Percentiles rank a stretch among this genome's conserved stretches.
Evolutionary conservation across 2,113 vertebrate species (phyloP).

Genomic region (Sialia sialis): DNA sequence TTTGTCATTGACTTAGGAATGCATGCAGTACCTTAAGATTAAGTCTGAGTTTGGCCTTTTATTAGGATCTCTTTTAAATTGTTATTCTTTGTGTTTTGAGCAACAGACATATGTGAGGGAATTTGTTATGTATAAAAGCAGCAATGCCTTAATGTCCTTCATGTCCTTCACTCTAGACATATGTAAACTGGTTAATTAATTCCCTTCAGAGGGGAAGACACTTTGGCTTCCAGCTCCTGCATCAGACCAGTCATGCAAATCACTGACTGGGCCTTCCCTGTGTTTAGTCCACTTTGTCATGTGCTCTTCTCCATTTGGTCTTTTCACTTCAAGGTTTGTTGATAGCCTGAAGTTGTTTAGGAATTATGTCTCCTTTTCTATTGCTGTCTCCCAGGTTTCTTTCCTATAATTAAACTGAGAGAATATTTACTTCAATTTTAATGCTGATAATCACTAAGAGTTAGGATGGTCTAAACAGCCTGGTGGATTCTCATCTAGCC

Average conservation of each 20-base stretch:
- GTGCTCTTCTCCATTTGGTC: not conserved
- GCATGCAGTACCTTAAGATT: not conserved
- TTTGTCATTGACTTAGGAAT: not conserved
- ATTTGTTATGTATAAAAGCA: not conserved
- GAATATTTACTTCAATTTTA: slow-evolving; percentile 1
- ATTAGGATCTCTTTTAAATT: not conserved
- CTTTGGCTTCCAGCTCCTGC: slow-evolving; percentile 3
- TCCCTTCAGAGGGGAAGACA: not conserved
- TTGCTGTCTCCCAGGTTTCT: not conserved
- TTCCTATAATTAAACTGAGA: slow-evolving; percentile 41
- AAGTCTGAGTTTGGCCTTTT: not conserved
- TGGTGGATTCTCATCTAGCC: not conserved
- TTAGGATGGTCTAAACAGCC: not conserved
- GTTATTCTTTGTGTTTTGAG: not conserved
- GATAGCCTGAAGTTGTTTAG: slow-evolving; percentile 3
- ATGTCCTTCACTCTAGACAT: not conserved
- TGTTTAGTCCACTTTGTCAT: slow-evolving; percentile 6
- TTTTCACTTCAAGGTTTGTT: slow-evolving; percentile 1
- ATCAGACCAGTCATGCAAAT: not conserved
- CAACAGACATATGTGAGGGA: not conserved
- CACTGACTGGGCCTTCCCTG: not conserved
- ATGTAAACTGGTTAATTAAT: not conserved
- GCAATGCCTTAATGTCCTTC: not conserved
- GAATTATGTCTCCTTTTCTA: not conserved
- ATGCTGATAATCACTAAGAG: not conserved